Conservation (phyloP, 2,888 invertebrate species). For the Flabesymbios commensalis region DNA sequence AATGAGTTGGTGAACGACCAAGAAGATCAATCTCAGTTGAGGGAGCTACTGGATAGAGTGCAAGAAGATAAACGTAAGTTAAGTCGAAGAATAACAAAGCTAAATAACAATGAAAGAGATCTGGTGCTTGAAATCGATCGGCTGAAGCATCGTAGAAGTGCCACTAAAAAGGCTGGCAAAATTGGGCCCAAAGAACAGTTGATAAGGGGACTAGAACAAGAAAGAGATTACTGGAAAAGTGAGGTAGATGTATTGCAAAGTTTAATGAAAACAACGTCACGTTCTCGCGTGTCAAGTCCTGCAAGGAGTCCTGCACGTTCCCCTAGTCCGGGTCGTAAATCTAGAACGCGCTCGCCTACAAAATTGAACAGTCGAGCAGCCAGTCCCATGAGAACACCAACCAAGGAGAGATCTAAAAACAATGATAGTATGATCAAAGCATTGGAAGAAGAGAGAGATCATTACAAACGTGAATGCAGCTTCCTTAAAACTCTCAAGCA, state of each 20-base stretch:
- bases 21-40: constrained; percentile 45
- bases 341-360: not conserved
- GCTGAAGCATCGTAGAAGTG: constrained; percentile 51
- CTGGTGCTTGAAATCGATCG: constrained; percentile 61
- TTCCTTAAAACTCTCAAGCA: constrained; percentile 44
- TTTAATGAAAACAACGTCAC: constrained; percentile 35
- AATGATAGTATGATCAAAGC: too few relatives aligned
- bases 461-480: constrained; percentile 57
- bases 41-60: constrained; percentile 53
- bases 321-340: not conserved
- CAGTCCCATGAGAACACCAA: too few relatives aligned
- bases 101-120: constrained; percentile 58
- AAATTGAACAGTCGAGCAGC: not conserved
- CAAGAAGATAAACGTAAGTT: constrained; percentile 58
- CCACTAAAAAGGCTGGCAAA: constrained; percentile 42
- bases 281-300: not conserved
- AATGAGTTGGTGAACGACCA: constrained; percentile 41
- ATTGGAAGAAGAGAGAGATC: constrained; percentile 58
- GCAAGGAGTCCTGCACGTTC: not conserved
- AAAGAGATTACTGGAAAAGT: constrained; percentile 59
- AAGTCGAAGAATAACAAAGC: constrained; percentile 53
- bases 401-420: too few relatives aligned
- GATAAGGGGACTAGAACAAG: constrained; percentile 57
- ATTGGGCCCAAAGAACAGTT: constrained; percentile 53
- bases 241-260: constrained; percentile 54